Evolutionary conservation across 2,888 invertebrate genomes (phyloP), one percentile per base, ranked within the genome.

Genomic region (Nysson spinosus): DNA sequence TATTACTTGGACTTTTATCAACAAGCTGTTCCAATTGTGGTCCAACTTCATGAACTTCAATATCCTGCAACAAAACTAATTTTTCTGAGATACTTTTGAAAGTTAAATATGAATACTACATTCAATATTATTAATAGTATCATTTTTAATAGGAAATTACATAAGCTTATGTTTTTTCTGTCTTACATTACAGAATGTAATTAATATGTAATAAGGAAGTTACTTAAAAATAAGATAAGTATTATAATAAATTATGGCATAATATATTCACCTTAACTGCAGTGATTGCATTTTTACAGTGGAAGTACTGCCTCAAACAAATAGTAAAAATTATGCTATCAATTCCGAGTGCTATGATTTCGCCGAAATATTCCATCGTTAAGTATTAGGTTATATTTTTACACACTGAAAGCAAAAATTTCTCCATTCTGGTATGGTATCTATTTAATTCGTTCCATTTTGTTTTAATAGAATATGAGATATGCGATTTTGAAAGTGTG

Each of bases 281-380:
- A 66, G 90, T 89, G 49, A 93, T 89, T 4, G 93, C 92, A 84
- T 91, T 91, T 88, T 93, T 93, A 88, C 92, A 93, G 87, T 92
- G 91, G 79, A 91, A 91, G 87, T 94, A 93, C 86, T 94, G 92
- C 81, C 91, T 92, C 28, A 93, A 88, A 83, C 94, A 95, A 57
- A 93, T 89, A 0, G 92, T 93, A 65, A 95, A 89, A 78, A 95
- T 92, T 22, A 95, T 83, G 17, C 93, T 89, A 85, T 95, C 95
- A 49, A 95, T 89, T 22, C 94, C 93, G 44, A 95, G 88, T 16
- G 93, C 91, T 69, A 95, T 88, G 40, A 92, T 89, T 89, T 95
- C 95, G 20, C 93, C 92, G 62, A 95, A 83, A 87, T 93, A 93
- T 83, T 95, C 95, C 94, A 94, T 94, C 72, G 74, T 84, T 72